Percentiles rank a stretch among this genome's conserved stretches.
phyloP scores from a whole-genome alignment of 2,797 vertebrate genomes.

The Natrix natrix region DNA sequence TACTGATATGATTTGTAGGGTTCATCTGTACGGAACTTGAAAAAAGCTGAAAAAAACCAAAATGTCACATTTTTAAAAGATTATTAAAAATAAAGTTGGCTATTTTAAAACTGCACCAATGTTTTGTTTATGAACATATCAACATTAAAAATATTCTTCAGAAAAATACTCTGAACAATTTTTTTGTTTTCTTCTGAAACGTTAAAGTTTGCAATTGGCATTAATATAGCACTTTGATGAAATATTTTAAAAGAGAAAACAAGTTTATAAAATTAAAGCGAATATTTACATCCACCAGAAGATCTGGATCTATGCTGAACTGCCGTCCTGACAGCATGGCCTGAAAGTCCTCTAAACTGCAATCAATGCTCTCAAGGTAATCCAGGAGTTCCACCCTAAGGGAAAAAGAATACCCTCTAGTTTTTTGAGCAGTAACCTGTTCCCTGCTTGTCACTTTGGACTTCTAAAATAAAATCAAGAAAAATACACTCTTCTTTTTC shows the following conservation, averaged over 20 bases:
- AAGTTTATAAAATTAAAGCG: not conserved
- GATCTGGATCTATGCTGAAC: constrained; percentile 86
- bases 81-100: not conserved
- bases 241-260: constrained; percentile 20
- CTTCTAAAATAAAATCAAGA: not conserved
- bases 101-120: not conserved
- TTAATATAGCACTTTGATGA: not conserved
- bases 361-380: constrained; percentile 97
- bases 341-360: constrained; percentile 96
- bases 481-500: not conserved
- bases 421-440: not conserved
- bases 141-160: not conserved
- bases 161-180: not conserved
- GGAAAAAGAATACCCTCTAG: constrained; percentile 9
- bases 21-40: constrained; percentile 79
- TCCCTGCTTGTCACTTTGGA: not conserved
- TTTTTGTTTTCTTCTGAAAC: not conserved
- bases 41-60: constrained; percentile 78
- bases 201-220: not conserved
- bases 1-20: constrained; percentile 75
- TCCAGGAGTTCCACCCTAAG: constrained; percentile 93
- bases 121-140: not conserved
- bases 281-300: constrained; percentile 80
- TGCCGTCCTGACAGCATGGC: constrained; percentile 92
- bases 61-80: constrained; percentile 57